Conservation (phyloP, 2,888 invertebrate genomes). For the Caenorhabditis macrosperma region DNA sequence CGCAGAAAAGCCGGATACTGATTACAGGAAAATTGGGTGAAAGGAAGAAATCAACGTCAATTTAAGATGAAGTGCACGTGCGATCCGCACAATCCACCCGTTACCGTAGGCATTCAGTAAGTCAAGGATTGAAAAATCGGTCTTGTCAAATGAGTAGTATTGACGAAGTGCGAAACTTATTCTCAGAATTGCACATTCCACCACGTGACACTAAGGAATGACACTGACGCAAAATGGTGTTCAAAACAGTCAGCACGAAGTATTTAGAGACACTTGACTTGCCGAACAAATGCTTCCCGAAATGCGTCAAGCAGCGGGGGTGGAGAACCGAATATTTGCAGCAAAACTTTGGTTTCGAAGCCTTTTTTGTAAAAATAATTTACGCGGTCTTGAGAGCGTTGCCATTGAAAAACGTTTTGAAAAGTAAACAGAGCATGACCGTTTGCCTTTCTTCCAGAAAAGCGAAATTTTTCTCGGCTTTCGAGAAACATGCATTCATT, state of each 20-base stretch:
- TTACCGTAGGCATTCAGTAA: too few species aligned
- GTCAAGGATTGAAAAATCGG: too few species aligned
- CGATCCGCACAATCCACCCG: too few species aligned
- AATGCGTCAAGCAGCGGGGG: slow-evolving; percentile 50
- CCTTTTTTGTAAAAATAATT: neutral
- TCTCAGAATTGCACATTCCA: neutral
- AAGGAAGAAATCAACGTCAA: too few species aligned
- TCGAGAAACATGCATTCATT: slow-evolving; percentile 19
- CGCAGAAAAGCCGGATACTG: too few species aligned
- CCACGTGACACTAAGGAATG: slow-evolving; percentile 38
- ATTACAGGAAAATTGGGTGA: too few species aligned
- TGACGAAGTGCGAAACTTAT: too few species aligned
- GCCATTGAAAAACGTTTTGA: neutral
- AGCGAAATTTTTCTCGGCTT: slow-evolving; percentile 16
- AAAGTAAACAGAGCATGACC: slow-evolving; percentile 1
- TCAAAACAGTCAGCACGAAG: slow-evolving; percentile 35
- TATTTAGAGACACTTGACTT: slow-evolving; percentile 49
- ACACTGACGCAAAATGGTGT: slow-evolving; percentile 41
- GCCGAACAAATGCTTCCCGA: slow-evolving; percentile 15
- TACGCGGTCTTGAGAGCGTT: too few species aligned
- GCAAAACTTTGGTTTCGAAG: neutral
- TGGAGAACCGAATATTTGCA: slow-evolving; percentile 12
- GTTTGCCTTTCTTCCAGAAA: neutral
- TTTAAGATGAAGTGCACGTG: too few species aligned
- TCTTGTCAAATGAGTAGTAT: too few species aligned